phyloP scores from a whole-genome alignment of 2,888 invertebrate genomes.

The Digitonthophagus gazella region DNA sequence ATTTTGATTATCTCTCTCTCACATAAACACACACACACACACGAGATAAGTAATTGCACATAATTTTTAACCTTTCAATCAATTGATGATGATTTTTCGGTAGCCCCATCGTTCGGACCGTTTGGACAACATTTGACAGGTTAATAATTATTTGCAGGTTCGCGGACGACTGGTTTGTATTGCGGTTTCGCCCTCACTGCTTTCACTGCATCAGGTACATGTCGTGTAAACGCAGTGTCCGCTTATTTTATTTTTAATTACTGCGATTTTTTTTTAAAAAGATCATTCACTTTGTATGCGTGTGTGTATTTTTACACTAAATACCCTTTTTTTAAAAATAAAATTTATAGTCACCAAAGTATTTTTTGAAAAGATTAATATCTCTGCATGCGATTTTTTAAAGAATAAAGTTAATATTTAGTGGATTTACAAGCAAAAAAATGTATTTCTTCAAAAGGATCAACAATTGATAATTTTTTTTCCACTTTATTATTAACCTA shows the following conservation, averaged over 20 bases:
- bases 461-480: too few species aligned
- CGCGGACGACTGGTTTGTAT: slow-evolving; percentile 19
- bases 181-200: slow-evolving; percentile 19
- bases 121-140: slow-evolving; percentile 2
- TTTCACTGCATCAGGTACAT: slow-evolving; percentile 19
- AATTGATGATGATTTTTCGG: not conserved
- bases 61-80: not conserved
- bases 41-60: not conserved
- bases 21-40: not conserved
- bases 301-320: not conserved
- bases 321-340: not conserved
- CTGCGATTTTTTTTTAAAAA: not conserved
- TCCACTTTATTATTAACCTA: too few species aligned
- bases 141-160: slow-evolving; percentile 16
- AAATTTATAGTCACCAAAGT: too few species aligned
- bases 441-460: too few species aligned
- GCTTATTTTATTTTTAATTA: not conserved
- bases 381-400: too few species aligned
- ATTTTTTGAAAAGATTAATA: too few species aligned
- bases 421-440: too few species aligned
- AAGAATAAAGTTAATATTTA: too few species aligned
- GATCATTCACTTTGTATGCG: not conserved
- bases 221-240: not conserved
- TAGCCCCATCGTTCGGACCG: not conserved
- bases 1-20: not conserved